A percentile compares a stretch with the other conserved stretches of the same genome.
phyloP scores from a whole-genome alignment of 2,113 vertebrate genomes.

The Grammomys dolichurus region DNA sequence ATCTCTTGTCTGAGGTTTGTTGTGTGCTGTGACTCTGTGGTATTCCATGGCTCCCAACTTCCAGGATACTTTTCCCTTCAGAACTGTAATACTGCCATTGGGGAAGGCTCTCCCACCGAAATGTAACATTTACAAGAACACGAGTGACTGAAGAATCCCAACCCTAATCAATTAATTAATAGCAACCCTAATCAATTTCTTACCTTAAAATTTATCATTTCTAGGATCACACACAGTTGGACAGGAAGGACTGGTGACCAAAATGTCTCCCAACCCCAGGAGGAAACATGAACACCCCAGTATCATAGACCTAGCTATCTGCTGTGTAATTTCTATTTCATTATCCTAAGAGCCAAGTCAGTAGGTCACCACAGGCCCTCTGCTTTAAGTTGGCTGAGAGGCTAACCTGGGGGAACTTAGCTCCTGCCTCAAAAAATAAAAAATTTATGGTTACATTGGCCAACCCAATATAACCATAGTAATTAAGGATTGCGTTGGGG shows the following conservation, averaged over 20 bases:
- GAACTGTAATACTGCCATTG: background rate
- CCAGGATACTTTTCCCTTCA: background rate
- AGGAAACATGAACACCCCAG: background rate
- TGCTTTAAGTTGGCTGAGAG: background rate
- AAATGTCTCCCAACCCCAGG: too few species aligned
- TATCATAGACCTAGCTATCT: background rate
- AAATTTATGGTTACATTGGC: background rate
- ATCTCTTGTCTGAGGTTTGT: background rate
- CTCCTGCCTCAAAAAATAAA: background rate
- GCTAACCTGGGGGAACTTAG: background rate
- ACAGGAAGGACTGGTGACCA: background rate
- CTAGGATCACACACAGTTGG: background rate
- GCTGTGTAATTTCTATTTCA: background rate
- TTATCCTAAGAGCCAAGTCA: background rate
- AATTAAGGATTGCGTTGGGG: background rate
- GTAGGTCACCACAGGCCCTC: background rate
- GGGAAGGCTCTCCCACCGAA: background rate
- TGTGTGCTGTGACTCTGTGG: background rate
- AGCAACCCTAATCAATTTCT: too few species aligned
- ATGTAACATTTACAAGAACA: background rate
- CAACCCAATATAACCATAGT: background rate
- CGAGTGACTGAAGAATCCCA: background rate
- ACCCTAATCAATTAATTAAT: too few species aligned
- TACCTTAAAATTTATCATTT: background rate
- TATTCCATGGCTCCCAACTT: background rate